These are phyloP conservation scores for Podargus strigoides DNA, from an alignment of 2,797 vertebrate genomes.

Conservation along the genomic window DNA sequence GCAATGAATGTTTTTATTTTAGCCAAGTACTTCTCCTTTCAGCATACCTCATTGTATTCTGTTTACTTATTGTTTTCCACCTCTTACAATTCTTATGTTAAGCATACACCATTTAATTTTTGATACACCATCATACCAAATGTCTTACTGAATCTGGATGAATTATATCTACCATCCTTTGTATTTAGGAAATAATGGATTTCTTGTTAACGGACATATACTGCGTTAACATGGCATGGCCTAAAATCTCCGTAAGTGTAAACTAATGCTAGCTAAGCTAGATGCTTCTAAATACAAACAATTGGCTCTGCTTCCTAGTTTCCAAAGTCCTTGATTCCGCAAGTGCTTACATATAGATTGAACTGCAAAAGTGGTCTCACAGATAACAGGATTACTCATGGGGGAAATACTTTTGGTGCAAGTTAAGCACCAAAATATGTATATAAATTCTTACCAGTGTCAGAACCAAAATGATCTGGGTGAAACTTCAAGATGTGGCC, in stretches of 20 bases:
- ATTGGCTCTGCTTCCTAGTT: neutral
- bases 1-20: neutral
- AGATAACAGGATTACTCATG: neutral
- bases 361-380: neutral
- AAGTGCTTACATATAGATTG: accelerated
- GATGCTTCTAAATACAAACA: neutral
- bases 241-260: neutral
- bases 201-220: neutral
- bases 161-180: neutral
- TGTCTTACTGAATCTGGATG: neutral
- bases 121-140: neutral
- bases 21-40: neutral
- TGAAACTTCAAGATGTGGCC: neutral
- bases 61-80: neutral
- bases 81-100: neutral
- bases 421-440: neutral
- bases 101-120: neutral
- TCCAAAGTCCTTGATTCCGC: neutral
- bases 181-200: neutral
- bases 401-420: neutral
- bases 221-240: neutral
- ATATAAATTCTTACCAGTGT: neutral
- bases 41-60: neutral
- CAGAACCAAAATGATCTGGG: neutral
- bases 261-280: neutral